Evolutionary conservation across 2,888 invertebrate species (phyloP), one percentile per base, ranked within the genome.

Genomic region (Podabrus alpinus): DNA sequence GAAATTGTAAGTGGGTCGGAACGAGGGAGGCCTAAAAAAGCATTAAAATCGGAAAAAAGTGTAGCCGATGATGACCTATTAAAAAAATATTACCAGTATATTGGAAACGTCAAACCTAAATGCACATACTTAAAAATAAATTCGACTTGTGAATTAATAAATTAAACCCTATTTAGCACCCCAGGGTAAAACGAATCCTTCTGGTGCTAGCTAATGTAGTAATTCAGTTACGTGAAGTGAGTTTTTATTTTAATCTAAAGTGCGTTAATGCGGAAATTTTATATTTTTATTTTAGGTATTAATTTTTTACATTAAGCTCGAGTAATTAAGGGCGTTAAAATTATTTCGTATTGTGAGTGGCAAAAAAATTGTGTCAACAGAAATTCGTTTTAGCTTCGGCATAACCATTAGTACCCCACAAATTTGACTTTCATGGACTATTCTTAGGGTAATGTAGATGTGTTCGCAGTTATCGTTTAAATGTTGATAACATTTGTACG

Each of bases 351-450:
- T 11, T 61, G 16, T 64, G 21, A 19, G n/a, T n/a, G 19, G n/a
- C 9, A 17, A 64, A 64, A 60, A 64, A 64, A 19, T 15, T 19
- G n/a, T 21, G 17, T 64, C 21, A 19, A 64, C 17, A 64, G 19
- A 64, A 64, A 66, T 75, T 69, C 69, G 71, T 69, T 59, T 72
- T 72, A 75, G 71, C 71, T 75, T 69, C 62, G 66, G 70, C 62
- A 75, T 75, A 75, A 67, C 75, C 72, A 75, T 75, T 75, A 75
- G 72, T 67, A 70, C 62, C 70, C 69, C 45, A 66, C 76, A 76
- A 76, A 76, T 76, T 76, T 73, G 76, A 73, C 71, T 76, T 76
- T 76, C 76, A 76, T 76, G 72, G 76, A 71, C 73, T 73, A 76
- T 73, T 76, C 71, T 62, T 67, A 70, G 68, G 70, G 71, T 17